Percentiles rank a stretch among this genome's conserved stretches.
Evolutionary conservation across 2,797 vertebrate species (phyloP).

Genomic region (Pogonophryne albipinna): DNA sequence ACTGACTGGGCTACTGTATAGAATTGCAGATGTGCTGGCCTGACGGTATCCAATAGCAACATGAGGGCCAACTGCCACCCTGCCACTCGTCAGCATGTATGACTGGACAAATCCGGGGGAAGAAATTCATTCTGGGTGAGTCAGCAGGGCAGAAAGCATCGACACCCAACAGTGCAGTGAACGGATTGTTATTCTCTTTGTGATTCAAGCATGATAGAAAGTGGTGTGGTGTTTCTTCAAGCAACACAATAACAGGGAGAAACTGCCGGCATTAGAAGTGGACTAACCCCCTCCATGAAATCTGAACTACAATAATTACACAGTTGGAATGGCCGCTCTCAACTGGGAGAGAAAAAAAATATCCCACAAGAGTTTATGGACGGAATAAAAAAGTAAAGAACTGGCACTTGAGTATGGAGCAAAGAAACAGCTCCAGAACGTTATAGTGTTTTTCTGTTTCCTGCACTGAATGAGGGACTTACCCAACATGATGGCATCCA

Average conservation of each 20-base stretch:
- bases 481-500: slow-evolving; percentile 99
- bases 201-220: slow-evolving; percentile 25
- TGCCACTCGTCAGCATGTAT: slow-evolving; percentile 43
- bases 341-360: slow-evolving; percentile 50
- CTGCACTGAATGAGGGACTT: slow-evolving; percentile 77
- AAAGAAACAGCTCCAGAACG: slow-evolving; percentile 48
- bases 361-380: slow-evolving; percentile 59
- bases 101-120: slow-evolving; percentile 50
- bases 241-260: slow-evolving; percentile 54
- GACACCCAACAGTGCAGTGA: slow-evolving; percentile 18
- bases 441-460: slow-evolving; percentile 51
- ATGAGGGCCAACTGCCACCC: slow-evolving; percentile 44
- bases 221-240: slow-evolving; percentile 39
- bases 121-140: slow-evolving; percentile 34
- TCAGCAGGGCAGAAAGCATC: slow-evolving; percentile 33
- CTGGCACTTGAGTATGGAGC: slow-evolving; percentile 61
- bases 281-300: slow-evolving; percentile 75
- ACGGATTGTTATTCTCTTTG: slow-evolving; percentile 20
- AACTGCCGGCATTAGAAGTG: slow-evolving; percentile 59
- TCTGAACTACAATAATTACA: slow-evolving; percentile 80
- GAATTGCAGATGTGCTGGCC: slow-evolving; percentile 24
- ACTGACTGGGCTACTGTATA: background rate
- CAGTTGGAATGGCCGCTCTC: slow-evolving; percentile 57
- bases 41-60: slow-evolving; percentile 54
- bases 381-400: slow-evolving; percentile 58